phyloP scores from a whole-genome alignment of 2,888 invertebrate genomes.

The Cerastoderma edule region DNA sequence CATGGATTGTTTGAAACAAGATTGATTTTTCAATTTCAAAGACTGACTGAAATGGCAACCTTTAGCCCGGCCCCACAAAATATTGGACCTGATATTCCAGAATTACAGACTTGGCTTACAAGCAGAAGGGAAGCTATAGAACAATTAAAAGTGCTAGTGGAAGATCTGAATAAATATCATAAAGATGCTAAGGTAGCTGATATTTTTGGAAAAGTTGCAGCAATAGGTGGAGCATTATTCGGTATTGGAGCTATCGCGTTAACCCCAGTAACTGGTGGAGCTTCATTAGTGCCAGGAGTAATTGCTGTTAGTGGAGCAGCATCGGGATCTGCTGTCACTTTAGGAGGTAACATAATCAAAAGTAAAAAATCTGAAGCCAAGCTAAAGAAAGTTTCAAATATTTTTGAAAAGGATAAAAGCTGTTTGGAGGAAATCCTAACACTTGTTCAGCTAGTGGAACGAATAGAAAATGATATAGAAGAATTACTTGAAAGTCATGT shows the following conservation, averaged over 20 bases:
- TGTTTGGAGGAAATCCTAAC: conserved; percentile 3
- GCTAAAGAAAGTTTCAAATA: conserved; percentile 2
- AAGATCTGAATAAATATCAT: conserved; percentile 3
- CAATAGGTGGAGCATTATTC: conserved; percentile 12
- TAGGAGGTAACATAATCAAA: conserved; percentile 8
- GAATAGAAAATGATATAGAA: conserved; percentile 3
- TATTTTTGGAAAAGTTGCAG: not conserved
- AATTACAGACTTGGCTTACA: not conserved
- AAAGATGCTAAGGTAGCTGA: not conserved
- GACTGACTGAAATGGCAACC: too few relatives aligned
- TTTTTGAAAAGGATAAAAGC: conserved; percentile 21
- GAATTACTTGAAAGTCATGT: conserved; percentile 8
- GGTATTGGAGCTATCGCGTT: conserved; percentile 13
- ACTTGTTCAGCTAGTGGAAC: not conserved
- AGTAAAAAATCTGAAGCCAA: not conserved
- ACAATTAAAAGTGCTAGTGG: not conserved
- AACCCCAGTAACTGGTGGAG: conserved; percentile 22
- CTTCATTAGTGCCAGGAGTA: conserved; percentile 14
- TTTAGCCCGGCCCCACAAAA: not conserved
- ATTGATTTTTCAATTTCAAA: not conserved
- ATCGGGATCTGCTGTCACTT: conserved; percentile 4
- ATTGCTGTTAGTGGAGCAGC: conserved; percentile 10
- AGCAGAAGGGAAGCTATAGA: not conserved
- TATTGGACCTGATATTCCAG: conserved; percentile 17
- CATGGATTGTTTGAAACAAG: not conserved